Base-by-base conservation (phyloP, 1,140 invertebrate genomes). In the Sweltsa coloradensis region DNA sequence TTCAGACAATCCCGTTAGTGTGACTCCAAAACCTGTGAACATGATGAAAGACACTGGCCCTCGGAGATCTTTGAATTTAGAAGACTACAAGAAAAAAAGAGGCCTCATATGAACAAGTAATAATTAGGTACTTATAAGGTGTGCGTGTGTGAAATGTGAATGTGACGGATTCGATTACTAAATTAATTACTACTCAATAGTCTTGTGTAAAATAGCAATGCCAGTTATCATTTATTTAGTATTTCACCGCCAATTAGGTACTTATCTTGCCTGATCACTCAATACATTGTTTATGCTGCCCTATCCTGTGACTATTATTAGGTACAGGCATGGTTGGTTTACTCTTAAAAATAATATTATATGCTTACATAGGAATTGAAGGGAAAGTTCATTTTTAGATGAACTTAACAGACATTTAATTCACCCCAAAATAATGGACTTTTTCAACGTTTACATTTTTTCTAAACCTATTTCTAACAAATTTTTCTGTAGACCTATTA, bases 51-150 rank as follows among this genome's bases (percentile, higher is more conserved):
- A 89, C 54, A 76, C 80, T 1, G 86, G 85, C 2, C 90, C 91
- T 3, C 79, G 81, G 51, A 66, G 91, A 50, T 93, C 90, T 1
- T 66, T 97, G n/a, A 96, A 97, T 63, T 68, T 97, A 41, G 90
- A 95, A 66, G 93, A 95, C 61, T 97, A 96, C 65, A 97, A 97
- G 71, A 95, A 95, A 68, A 87, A 91, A 61, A 78, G 91, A 52
- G 91, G 93, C 43, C 78, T 96, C 40, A 96, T 96, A 66, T 92
- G 79, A 75, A 36, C 16, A 34, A 7, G 16, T 31, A 31, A 31
- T 13, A 14, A 31, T 11, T 14, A 31, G 14, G 29, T 31, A 14
- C 14, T 31, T 31, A 14, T 31, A 31, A 13, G 29, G 29, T 31
- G 29, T 31, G 29, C 11, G 14, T 31, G 2, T 14, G 14, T 13